phyloP scores from a whole-genome alignment of 2,888 invertebrate species.

The Linnaemya tessellans region DNA sequence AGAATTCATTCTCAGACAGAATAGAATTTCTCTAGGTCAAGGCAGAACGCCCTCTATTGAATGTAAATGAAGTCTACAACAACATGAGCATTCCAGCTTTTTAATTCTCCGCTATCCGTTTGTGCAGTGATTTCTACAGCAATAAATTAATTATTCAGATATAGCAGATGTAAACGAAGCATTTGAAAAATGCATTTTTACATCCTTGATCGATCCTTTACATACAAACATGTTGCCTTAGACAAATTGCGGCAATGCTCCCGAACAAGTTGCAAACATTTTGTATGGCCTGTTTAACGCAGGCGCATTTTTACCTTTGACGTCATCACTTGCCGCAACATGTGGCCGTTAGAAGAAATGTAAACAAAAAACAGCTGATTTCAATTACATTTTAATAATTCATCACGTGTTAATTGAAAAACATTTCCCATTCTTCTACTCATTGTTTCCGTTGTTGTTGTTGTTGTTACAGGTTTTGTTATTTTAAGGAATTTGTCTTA shows the following conservation, averaged over 20 bases:
- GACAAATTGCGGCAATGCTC: not conserved
- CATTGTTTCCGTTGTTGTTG: not conserved
- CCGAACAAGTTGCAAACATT: not conserved
- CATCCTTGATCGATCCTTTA: not conserved
- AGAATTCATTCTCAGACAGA: no score
- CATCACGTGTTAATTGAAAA: not conserved
- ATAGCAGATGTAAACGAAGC: not conserved
- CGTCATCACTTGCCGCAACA: constrained; percentile 27
- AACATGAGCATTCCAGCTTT: no score
- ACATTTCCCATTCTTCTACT: not conserved
- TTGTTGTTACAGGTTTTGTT: not conserved
- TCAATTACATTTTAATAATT: not conserved
- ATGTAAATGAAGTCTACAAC: no score
- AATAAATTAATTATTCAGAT: no score
- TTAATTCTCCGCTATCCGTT: no score
- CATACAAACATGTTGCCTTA: not conserved
- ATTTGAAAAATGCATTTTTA: not conserved
- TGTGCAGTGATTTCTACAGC: no score
- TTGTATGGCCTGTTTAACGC: constrained; percentile 7
- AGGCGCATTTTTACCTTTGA: not conserved
- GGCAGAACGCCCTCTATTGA: no score
- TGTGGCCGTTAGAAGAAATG: constrained; percentile 12
- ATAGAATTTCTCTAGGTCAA: no score
- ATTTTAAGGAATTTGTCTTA: not conserved
- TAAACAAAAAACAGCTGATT: constrained; percentile 35